phyloP scores from a whole-genome alignment of 2,888 invertebrate species.

The Drosophila quinaria region DNA sequence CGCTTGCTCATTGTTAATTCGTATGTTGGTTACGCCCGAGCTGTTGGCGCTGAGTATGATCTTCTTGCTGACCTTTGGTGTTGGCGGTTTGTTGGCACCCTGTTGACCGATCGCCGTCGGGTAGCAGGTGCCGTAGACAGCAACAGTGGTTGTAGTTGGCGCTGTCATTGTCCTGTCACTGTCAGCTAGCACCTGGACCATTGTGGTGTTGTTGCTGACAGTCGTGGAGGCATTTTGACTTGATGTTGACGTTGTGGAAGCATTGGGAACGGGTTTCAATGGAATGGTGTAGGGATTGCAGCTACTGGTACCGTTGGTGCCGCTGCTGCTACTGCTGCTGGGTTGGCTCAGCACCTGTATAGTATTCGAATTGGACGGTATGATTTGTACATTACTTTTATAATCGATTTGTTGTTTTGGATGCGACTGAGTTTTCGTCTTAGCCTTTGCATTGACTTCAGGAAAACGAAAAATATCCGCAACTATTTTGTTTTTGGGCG shows the following conservation, averaged over 20 bases:
- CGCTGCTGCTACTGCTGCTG: constrained; percentile 49
- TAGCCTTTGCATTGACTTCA: constrained; percentile 61
- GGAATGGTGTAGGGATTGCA: constrained; percentile 82
- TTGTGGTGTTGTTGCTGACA: constrained; percentile 78
- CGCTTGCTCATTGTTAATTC: constrained; percentile 80
- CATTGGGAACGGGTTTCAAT: constrained; percentile 66
- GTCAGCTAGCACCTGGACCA: constrained; percentile 81
- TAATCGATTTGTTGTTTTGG: constrained; percentile 71
- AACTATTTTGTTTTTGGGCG: constrained; percentile 68
- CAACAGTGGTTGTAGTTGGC: constrained; percentile 47
- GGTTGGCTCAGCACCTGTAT: constrained; percentile 80
- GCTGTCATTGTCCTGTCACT: constrained; percentile 34
- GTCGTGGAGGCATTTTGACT: constrained; percentile 41
- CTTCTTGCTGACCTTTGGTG: constrained; percentile 83
- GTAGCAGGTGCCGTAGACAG: constrained; percentile 72
- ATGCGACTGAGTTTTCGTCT: constrained; percentile 45
- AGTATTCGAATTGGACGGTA: constrained; percentile 85
- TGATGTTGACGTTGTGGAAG: constrained; percentile 17
- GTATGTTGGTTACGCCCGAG: constrained; percentile 84
- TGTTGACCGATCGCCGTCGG: constrained; percentile 43
- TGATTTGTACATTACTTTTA: constrained; percentile 86
- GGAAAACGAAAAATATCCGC: constrained; percentile 84
- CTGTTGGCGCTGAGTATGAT: constrained; percentile 84
- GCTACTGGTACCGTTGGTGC: constrained; percentile 39
- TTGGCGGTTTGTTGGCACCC: constrained; percentile 51